These are phyloP conservation scores for Magallana ariakensis DNA, from an alignment of 1,140 invertebrate species.

Conservation along the genomic window DNA sequence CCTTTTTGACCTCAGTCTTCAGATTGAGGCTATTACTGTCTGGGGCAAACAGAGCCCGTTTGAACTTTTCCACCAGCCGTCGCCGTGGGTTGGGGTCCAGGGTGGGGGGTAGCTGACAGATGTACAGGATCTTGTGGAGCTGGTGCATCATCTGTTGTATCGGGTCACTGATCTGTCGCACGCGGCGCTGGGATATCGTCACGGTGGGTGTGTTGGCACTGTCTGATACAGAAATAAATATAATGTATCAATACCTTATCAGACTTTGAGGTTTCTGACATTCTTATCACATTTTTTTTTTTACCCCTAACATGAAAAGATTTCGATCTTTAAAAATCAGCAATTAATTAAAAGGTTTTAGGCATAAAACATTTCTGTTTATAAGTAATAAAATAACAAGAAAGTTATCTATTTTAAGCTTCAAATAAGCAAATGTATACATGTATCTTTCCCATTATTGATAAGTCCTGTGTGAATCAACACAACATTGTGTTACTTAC, in stretches of 20 bases:
- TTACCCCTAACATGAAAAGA: too few species aligned
- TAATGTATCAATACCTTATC: neutral
- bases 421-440: too few species aligned
- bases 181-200: conserved; percentile 77
- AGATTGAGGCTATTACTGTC: conserved; percentile 74
- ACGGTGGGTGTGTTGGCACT: conserved; percentile 75
- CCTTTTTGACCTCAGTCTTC: conserved; percentile 78
- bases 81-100: conserved; percentile 73
- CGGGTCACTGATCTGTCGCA: conserved; percentile 78
- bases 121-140: conserved; percentile 79
- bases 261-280: too few species aligned
- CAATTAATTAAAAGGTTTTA: too few species aligned
- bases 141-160: conserved; percentile 78
- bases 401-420: too few species aligned
- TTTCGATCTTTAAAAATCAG: too few species aligned
- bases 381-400: too few species aligned
- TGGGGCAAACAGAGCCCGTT: conserved; percentile 75
- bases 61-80: conserved; percentile 76
- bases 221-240: conserved; percentile 57
- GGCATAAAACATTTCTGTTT: too few species aligned
- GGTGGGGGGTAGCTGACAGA: conserved; percentile 78
- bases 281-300: too few species aligned
- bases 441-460: too few species aligned
- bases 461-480: too few species aligned
- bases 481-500: conserved; percentile 48